A percentile compares a stretch with the other conserved stretches of the same genome.
These are phyloP conservation scores for Trachops cirrhosus DNA, from an alignment of 2,797 vertebrate genomes.

Conservation along the genomic window DNA sequence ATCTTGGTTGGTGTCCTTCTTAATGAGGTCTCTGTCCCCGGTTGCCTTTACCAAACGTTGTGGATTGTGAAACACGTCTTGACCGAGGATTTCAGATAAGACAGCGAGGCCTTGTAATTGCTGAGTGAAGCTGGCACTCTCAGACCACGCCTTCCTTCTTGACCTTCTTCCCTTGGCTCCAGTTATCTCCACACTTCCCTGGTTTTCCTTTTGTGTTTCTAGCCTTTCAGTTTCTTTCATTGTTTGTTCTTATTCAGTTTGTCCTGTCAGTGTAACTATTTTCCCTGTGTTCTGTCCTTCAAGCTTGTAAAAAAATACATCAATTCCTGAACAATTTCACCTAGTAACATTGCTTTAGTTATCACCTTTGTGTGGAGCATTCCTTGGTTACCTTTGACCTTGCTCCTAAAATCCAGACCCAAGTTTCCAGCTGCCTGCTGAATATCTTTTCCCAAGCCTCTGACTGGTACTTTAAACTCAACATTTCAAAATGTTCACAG, in stretches of 20 bases:
- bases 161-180: neutral
- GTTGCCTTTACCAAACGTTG: neutral
- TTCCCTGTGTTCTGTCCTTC: neutral
- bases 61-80: neutral
- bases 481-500: neutral
- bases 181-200: neutral
- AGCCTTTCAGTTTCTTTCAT: neutral
- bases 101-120: neutral
- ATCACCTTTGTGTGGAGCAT: neutral
- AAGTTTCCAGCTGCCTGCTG: neutral
- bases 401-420: constrained; percentile 9
- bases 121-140: neutral
- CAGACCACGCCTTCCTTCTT: neutral
- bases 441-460: neutral
- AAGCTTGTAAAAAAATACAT: neutral
- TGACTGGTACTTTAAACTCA: neutral
- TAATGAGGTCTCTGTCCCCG: neutral
- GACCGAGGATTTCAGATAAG: neutral
- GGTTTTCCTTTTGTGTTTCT: neutral
- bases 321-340: neutral
- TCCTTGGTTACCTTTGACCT: neutral
- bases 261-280: neutral
- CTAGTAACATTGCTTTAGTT: neutral
- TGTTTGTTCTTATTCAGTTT: neutral
- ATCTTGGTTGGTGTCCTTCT: neutral